Conservation (phyloP, 2,888 invertebrate genomes). For the Tyria jacobaeae region DNA sequence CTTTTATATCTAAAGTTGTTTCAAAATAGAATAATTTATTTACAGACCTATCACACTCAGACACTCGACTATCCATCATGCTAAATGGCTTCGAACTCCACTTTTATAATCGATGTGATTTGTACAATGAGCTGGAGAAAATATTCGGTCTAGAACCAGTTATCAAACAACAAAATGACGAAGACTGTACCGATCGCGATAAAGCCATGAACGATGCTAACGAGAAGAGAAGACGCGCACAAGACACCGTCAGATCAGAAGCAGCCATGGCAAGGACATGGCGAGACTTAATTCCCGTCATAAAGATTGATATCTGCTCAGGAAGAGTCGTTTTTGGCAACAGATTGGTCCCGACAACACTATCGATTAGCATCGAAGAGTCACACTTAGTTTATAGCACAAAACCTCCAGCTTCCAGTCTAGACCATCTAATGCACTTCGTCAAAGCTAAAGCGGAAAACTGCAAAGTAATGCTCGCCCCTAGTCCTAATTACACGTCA, state of each 20-base stretch:
- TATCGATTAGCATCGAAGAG: conserved; percentile 97
- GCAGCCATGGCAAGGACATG: conserved; percentile 96
- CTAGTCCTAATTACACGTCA: conserved; percentile 97
- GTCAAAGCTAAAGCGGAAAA: conserved; percentile 98
- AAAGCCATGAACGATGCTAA: conserved; percentile 89
- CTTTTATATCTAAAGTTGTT: too few relatives aligned
- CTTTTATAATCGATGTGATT: conserved; percentile 96
- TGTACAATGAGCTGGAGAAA: conserved; percentile 95
- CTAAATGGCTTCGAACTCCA: conserved; percentile 98
- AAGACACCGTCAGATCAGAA: conserved; percentile 88
- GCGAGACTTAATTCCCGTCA: conserved; percentile 98
- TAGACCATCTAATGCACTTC: conserved; percentile 98
- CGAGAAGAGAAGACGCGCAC: conserved; percentile 83
- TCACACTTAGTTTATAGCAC: conserved; percentile 98
- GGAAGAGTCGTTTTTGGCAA: conserved; percentile 98
- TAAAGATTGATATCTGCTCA: conserved; percentile 96
- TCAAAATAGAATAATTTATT: not conserved
- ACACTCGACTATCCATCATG: conserved; percentile 95
- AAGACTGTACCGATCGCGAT: conserved; percentile 84
- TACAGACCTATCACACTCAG: conserved; percentile 97
- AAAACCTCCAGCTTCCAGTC: conserved; percentile 96
- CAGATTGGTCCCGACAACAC: conserved; percentile 96
- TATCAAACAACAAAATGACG: conserved; percentile 89
- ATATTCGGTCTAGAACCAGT: conserved; percentile 94
- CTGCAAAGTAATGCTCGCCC: conserved; percentile 97